These are phyloP conservation scores for Incurvaria masculella DNA, from an alignment of 2,888 invertebrate species.

Conservation along the genomic window DNA sequence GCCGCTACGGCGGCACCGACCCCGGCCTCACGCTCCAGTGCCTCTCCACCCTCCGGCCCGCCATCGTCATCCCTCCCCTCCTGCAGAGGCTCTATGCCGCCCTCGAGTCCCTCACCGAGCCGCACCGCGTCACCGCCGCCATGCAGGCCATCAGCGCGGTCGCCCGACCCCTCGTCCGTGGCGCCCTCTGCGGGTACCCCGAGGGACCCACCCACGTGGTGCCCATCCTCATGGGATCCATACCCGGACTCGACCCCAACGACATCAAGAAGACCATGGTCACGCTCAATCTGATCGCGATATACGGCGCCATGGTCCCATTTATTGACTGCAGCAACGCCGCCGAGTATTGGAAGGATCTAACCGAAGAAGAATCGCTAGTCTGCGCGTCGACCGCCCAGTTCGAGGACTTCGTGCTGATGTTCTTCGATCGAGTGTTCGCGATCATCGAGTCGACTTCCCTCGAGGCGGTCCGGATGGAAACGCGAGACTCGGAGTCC, in stretches of 20 bases:
- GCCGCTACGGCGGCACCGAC: conserved; percentile 62
- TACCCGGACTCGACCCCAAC: conserved; percentile 91
- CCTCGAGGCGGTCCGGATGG: conserved; percentile 64
- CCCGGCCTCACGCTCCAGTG: conserved; percentile 67
- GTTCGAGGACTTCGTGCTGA: conserved; percentile 85
- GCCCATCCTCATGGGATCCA: conserved; percentile 71
- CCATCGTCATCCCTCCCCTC: conserved; percentile 77
- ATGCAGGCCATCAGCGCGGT: conserved; percentile 69
- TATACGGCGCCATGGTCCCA: conserved; percentile 75
- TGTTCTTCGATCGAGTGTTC: conserved; percentile 78
- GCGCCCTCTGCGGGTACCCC: conserved; percentile 55
- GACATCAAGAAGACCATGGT: conserved; percentile 74
- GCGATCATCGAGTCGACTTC: conserved; percentile 68
- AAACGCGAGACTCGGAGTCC: conserved; percentile 56
- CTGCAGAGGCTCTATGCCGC: conserved; percentile 78
- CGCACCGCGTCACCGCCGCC: conserved; percentile 74
- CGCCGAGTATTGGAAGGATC: conserved; percentile 59
- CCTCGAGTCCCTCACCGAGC: conserved; percentile 84
- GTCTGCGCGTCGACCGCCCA: conserved; percentile 80
- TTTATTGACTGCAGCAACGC: conserved; percentile 83
- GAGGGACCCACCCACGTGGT: conserved; percentile 81
- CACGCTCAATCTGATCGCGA: conserved; percentile 75
- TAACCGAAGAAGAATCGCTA: conserved; percentile 73
- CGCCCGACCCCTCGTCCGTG: conserved; percentile 61
- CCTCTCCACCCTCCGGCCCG: conserved; percentile 76